Base-by-base conservation (phyloP, 1,140 invertebrate species). In the Bombus superbus region DNA sequence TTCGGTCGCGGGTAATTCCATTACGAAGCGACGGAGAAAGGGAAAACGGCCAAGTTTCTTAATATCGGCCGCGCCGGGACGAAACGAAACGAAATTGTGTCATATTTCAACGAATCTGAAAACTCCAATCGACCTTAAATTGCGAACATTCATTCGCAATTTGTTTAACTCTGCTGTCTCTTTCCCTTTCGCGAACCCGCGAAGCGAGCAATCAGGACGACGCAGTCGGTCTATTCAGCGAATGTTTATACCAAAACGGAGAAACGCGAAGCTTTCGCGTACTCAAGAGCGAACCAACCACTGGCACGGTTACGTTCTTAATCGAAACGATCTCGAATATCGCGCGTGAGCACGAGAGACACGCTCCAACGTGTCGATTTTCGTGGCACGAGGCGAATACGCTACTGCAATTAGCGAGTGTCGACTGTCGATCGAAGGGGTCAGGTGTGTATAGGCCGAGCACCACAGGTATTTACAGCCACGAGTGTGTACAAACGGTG, bases 401-500 rank as follows among this genome's bases (percentile, higher is more conserved):
- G 35, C 28, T 9, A 15, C 25, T 81, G 71, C 59, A 83, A 89
- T 88, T 86, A 88, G 80, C 71, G 64, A 80, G 64, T 83, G 79
- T 76, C 66, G 80, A 86, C 80, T 80, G 79, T 76, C 66, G 80
- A 86, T 82, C 81, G 86, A 88, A 86, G 47, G 32, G 86, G 77
- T 87, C 88, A 86, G 71, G 28, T 68, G 72, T 38, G 62, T n/a
- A 10, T 25, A 18, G 22, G 69, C 35, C 59, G 28, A 44, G 68
- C 44, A 62, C 44, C 32, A 25, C 80, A 76, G 87, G 86, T 92
- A 92, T 89, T 91, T 92, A 92, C 92, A 64, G 80, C 73, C 44
- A 62, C 82, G 44, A 85, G 75, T 66, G 79, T 80, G 69, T 66
- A 69, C 64, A 80, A 86, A 71, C 25, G 69, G 18, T 53, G 38